Evolutionary conservation across 2,888 invertebrate genomes (phyloP).

Genomic region (Coecobrya sp.): DNA sequence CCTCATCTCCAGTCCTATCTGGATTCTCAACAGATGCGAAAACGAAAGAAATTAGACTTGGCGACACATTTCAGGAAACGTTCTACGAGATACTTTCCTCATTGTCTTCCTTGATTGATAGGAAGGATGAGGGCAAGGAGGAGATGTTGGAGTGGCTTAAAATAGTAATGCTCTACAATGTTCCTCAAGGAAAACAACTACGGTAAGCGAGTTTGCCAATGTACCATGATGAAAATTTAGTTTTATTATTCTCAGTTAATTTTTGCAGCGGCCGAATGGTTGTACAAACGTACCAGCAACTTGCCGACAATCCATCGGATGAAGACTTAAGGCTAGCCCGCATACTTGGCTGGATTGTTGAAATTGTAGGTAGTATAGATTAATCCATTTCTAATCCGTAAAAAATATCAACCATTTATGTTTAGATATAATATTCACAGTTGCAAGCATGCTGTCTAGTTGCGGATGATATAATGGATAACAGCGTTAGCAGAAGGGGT

Average conservation of each 20-base stretch:
- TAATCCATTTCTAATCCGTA: background rate
- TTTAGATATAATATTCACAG: background rate
- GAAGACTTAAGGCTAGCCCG: background rate
- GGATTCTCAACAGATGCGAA: too few relatives aligned
- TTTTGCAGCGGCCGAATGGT: background rate
- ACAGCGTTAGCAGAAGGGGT: slow-evolving; percentile 7
- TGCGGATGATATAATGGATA: slow-evolving; percentile 63
- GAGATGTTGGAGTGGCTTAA: background rate
- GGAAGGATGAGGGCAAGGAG: too few relatives aligned
- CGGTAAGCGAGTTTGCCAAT: background rate
- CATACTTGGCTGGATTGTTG: background rate
- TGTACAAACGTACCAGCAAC: background rate
- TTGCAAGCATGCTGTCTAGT: slow-evolving; percentile 42
- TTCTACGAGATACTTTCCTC: too few relatives aligned
- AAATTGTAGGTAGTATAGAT: background rate
- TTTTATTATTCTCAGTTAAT: background rate
- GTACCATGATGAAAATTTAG: too few relatives aligned
- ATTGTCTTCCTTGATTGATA: too few relatives aligned
- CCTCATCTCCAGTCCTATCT: too few relatives aligned
- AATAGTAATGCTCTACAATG: background rate
- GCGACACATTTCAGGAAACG: too few relatives aligned
- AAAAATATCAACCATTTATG: too few relatives aligned
- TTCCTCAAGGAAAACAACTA: background rate
- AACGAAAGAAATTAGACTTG: too few relatives aligned
- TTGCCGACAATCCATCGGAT: background rate